Percentiles rank a stretch among this genome's conserved stretches.
phyloP scores from a whole-genome alignment of 2,797 vertebrate genomes.

The Holocentrus rufus region DNA sequence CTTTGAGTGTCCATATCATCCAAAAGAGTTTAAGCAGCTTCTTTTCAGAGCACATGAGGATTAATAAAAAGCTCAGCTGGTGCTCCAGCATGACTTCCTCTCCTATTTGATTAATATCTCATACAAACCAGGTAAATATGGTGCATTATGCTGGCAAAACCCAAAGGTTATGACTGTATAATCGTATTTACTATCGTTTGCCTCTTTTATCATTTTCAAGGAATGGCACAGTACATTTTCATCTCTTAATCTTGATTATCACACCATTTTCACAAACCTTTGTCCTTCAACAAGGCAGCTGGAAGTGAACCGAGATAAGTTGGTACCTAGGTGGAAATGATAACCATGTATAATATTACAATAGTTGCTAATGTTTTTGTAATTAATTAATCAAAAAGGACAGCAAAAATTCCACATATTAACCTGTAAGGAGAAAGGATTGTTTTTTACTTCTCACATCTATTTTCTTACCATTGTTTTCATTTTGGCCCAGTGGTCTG shows the following conservation, averaged over 20 bases:
- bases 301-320: constrained; percentile 57
- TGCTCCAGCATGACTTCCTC: too few relatives aligned
- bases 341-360: neutral
- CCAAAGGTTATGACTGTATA: too few relatives aligned
- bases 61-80: too few relatives aligned
- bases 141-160: too few relatives aligned
- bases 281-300: constrained; percentile 51
- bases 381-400: neutral
- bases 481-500: constrained; percentile 79
- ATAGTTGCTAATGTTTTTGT: neutral
- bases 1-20: too few relatives aligned
- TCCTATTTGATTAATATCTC: too few relatives aligned
- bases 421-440: neutral
- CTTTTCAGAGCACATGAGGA: too few relatives aligned
- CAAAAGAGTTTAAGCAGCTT: too few relatives aligned
- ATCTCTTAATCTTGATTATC: neutral
- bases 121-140: too few relatives aligned
- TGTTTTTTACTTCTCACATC: neutral
- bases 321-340: constrained; percentile 62
- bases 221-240: neutral
- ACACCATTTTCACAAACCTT: constrained; percentile 59
- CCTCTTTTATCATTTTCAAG: too few relatives aligned
- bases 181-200: too few relatives aligned
- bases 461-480: constrained; percentile 67
- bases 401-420: neutral